phyloP scores from a whole-genome alignment of 2,888 invertebrate species.

The Terebella lapidaria region DNA sequence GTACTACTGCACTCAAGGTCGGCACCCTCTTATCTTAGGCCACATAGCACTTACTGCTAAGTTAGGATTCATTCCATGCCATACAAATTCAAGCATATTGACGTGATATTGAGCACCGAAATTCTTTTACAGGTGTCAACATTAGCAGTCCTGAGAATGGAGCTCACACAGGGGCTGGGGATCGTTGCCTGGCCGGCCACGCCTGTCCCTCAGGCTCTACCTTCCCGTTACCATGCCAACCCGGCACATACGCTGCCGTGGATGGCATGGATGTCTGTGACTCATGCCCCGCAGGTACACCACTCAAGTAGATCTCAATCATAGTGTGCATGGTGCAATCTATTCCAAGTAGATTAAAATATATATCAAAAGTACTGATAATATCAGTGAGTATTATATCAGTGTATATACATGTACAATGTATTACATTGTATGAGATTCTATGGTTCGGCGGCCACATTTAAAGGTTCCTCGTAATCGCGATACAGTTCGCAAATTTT shows the following conservation, averaged over 20 bases:
- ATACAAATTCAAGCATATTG: too few species aligned
- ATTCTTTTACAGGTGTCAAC: slow-evolving; percentile 40
- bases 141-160: slow-evolving; percentile 31
- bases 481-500: too few species aligned
- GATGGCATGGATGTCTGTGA: slow-evolving; percentile 30
- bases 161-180: slow-evolving; percentile 39
- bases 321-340: not conserved
- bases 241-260: slow-evolving; percentile 45
- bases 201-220: slow-evolving; percentile 45
- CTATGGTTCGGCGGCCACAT: too few species aligned
- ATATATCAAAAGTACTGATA: not conserved
- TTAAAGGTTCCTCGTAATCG: too few species aligned
- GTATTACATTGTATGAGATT: too few species aligned
- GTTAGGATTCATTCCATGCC: not conserved
- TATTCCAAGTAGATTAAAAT: not conserved
- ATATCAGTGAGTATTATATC: not conserved
- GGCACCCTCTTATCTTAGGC: not conserved
- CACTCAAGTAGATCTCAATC: too few species aligned
- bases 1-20: slow-evolving; percentile 43
- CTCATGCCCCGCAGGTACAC: slow-evolving; percentile 37
- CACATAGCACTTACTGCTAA: not conserved
- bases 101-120: too few species aligned
- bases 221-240: slow-evolving; percentile 38
- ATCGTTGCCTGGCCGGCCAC: slow-evolving; percentile 39
- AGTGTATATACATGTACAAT: not conserved